A percentile compares a stretch with the other conserved stretches of the same genome.
Evolutionary conservation across 2,797 vertebrate species (phyloP).

Genomic region (Phoxinus dragarum): DNA sequence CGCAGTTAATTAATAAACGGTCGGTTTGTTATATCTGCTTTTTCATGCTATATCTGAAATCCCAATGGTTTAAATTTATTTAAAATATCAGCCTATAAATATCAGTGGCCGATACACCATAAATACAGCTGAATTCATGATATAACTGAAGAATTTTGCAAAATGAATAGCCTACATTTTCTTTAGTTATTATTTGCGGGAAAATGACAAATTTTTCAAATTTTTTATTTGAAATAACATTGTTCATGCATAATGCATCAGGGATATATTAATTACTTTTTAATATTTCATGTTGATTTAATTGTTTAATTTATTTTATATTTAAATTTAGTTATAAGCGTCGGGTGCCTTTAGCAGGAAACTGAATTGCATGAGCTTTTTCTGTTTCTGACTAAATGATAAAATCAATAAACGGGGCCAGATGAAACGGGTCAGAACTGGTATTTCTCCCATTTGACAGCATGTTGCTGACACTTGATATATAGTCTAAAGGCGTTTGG

Average conservation of each 20-base stretch:
- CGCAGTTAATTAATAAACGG: neutral
- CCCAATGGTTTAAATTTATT: neutral
- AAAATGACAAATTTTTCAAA: too few relatives aligned
- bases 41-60: neutral
- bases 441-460: neutral
- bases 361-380: neutral
- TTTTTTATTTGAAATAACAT: neutral
- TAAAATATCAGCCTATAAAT: neutral
- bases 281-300: neutral
- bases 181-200: neutral
- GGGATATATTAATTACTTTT: neutral
- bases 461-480: neutral
- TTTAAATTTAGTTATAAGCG: neutral
- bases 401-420: slow-evolving; percentile 4
- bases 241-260: neutral
- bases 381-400: neutral
- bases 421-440: neutral
- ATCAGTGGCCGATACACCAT: neutral
- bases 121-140: neutral
- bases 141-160: neutral
- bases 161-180: neutral
- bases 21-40: neutral
- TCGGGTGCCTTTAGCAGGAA: neutral
- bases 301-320: neutral
- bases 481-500: neutral